Evolutionary conservation across 2,888 invertebrate genomes (phyloP).

Genomic region (Gandaritis pyraliata): DNA sequence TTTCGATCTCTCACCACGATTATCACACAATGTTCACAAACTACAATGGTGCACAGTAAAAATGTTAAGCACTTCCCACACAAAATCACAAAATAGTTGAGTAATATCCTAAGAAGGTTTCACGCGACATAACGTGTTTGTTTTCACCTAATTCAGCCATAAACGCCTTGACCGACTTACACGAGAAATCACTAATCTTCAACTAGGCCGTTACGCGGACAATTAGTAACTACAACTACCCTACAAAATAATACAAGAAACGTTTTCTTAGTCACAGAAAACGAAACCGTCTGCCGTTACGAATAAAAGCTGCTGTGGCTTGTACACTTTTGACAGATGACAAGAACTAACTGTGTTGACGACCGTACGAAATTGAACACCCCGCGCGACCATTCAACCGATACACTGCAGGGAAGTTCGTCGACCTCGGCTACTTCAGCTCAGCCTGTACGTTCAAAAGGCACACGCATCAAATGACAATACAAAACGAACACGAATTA

Average conservation of each 20-base stretch:
- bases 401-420: slow-evolving; percentile 66
- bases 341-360: slow-evolving; percentile 49
- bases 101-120: slow-evolving; percentile 56
- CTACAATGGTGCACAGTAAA: slow-evolving; percentile 51
- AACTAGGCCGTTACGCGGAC: slow-evolving; percentile 44
- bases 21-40: slow-evolving; percentile 61
- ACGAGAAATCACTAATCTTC: slow-evolving; percentile 47
- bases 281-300: slow-evolving; percentile 30
- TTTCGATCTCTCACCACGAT: slow-evolving; percentile 70
- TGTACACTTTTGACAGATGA: slow-evolving; percentile 53
- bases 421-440: slow-evolving; percentile 61
- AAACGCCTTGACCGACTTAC: slow-evolving; percentile 66
- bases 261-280: slow-evolving; percentile 32
- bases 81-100: slow-evolving; percentile 57
- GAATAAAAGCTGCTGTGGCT: slow-evolving; percentile 46
- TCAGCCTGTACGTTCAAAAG: slow-evolving; percentile 50
- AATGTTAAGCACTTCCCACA: slow-evolving; percentile 69
- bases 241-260: slow-evolving; percentile 45
- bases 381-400: slow-evolving; percentile 59
- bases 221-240: slow-evolving; percentile 53
- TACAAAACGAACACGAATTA: slow-evolving; percentile 65
- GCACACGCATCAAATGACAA: slow-evolving; percentile 61
- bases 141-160: slow-evolving; percentile 63
- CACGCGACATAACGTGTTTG: slow-evolving; percentile 55
- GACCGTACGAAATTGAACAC: slow-evolving; percentile 58